Percentiles rank a stretch among this genome's conserved stretches.
These are phyloP conservation scores for Tetramorium bicarinatum DNA, from an alignment of 2,888 invertebrate species.

Conservation along the genomic window DNA sequence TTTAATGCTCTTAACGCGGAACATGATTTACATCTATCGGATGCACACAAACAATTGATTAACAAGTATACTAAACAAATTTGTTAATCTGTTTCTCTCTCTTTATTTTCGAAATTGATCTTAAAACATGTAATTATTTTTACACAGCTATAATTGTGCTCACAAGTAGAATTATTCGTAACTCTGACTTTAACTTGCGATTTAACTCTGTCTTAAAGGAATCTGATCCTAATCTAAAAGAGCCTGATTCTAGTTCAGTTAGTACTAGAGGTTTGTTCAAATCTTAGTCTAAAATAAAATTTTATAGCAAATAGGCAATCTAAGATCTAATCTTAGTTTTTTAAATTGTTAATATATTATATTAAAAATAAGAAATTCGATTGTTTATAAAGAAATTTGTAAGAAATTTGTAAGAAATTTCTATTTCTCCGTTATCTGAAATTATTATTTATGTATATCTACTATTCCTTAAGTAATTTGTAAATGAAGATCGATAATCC, in stretches of 20 bases:
- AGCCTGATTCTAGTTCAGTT: background rate
- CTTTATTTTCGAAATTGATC: background rate
- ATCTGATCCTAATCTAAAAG: constrained; percentile 13
- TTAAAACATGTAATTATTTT: background rate
- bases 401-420: too few relatives aligned
- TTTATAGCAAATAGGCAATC: background rate
- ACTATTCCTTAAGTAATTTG: constrained; percentile 41
- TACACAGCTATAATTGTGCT: background rate
- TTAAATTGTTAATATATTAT: too few relatives aligned
- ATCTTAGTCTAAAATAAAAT: constrained; percentile 4
- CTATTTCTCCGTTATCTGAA: background rate
- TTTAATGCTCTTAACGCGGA: background rate
- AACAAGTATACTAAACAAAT: background rate
- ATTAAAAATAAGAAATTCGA: constrained; percentile 23
- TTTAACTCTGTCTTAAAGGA: background rate
- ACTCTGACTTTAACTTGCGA: background rate
- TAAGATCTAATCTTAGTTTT: background rate
- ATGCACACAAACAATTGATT: background rate
- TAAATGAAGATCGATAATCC: constrained; percentile 61
- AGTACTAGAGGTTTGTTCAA: background rate
- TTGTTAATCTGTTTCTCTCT: background rate
- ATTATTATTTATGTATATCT: constrained; percentile 12
- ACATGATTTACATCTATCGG: background rate
- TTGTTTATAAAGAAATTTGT: background rate
- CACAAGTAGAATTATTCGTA: background rate